Percentiles rank a stretch among this genome's conserved stretches.
Conservation (phyloP, 2,888 invertebrate species). For the Nymphalis urticae region DNA sequence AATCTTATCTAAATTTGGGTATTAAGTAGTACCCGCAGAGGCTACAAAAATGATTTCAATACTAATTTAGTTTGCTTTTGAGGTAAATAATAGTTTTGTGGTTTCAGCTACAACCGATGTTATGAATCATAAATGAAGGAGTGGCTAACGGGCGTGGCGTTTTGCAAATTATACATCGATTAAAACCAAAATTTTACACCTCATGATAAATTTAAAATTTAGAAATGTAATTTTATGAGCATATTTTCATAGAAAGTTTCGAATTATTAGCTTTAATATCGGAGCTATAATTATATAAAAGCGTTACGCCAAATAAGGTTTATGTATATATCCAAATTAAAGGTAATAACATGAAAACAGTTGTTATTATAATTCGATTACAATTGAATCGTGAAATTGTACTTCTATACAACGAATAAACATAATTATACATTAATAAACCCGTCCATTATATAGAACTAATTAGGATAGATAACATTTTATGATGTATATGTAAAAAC, state of each 20-base stretch:
- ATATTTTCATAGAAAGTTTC: too few relatives aligned
- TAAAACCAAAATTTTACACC: background rate
- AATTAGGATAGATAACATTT: background rate
- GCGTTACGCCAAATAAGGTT: background rate
- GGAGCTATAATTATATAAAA: too few relatives aligned
- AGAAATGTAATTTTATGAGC: too few relatives aligned
- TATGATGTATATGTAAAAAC: background rate
- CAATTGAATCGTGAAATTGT: background rate
- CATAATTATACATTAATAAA: background rate
- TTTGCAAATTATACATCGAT: constrained; percentile 19
- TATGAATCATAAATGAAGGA: constrained; percentile 22
- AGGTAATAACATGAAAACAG: background rate
- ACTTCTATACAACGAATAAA: background rate
- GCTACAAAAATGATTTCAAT: background rate
- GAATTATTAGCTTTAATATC: too few relatives aligned
- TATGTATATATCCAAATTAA: background rate
- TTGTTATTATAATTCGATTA: background rate
- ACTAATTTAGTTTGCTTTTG: background rate
- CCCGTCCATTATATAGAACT: background rate
- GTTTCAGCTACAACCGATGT: constrained; percentile 7
- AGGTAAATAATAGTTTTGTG: background rate
- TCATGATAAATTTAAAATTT: background rate
- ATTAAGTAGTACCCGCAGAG: too few relatives aligned
- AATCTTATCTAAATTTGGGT: too few relatives aligned
- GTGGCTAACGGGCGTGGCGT: constrained; percentile 15